Evolutionary conservation across 2,888 invertebrate genomes (phyloP).

Genomic region (Phorcus lineatus): DNA sequence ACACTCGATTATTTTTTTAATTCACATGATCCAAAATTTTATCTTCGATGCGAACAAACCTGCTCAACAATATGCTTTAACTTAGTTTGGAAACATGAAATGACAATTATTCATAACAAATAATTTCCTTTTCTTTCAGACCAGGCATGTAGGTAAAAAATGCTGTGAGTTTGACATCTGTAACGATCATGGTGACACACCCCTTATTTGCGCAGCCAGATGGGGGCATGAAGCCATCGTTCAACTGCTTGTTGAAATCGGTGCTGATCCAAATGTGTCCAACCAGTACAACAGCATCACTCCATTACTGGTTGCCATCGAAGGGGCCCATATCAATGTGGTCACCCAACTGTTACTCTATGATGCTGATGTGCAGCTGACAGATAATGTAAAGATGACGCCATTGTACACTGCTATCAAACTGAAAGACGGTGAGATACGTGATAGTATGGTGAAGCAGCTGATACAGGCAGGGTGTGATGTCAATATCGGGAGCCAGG

Average conservation of each 20-base stretch:
- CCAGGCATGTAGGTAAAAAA: too few relatives aligned
- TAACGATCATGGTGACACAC: conserved; percentile 55
- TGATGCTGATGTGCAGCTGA: conserved; percentile 83
- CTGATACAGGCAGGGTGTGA: conserved; percentile 58
- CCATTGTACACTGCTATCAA: conserved; percentile 62
- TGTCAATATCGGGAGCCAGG: conserved; percentile 63
- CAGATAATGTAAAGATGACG: conserved; percentile 62
- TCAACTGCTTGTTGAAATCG: conserved; percentile 87
- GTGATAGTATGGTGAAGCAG: conserved; percentile 38
- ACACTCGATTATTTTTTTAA: too few relatives aligned
- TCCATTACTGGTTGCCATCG: conserved; percentile 90
- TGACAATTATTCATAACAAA: too few relatives aligned
- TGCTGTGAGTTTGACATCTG: conserved; percentile 29
- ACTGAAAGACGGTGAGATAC: conserved; percentile 34
- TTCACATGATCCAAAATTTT: too few relatives aligned
- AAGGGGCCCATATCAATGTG: conserved; percentile 86
- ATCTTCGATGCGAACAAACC: too few relatives aligned
- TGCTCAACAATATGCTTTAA: too few relatives aligned
- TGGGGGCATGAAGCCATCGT: conserved; percentile 92
- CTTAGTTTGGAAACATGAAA: too few relatives aligned
- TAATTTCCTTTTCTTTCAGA: too few relatives aligned
- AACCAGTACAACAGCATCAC: conserved; percentile 77
- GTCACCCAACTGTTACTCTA: conserved; percentile 91
- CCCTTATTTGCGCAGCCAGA: conserved; percentile 51
- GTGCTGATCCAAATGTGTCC: conserved; percentile 88